Evolutionary conservation across 2,888 invertebrate genomes (phyloP).

Genomic region (Acanthopleura granulata): DNA sequence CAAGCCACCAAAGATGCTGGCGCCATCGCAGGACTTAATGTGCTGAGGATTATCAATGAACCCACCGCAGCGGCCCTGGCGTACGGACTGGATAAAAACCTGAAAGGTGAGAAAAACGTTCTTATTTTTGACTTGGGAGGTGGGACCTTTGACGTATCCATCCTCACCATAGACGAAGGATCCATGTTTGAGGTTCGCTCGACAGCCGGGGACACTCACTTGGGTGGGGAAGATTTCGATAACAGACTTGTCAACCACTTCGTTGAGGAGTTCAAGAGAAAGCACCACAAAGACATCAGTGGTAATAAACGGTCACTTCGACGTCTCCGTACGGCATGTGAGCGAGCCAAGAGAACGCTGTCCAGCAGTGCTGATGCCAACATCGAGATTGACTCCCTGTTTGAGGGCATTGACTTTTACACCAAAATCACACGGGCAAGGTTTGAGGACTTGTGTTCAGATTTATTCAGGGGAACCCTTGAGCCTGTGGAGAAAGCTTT

Average conservation of each 20-base stretch:
- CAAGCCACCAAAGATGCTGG: conserved; percentile 76
- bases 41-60: conserved; percentile 77
- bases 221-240: conserved; percentile 82
- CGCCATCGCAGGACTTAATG: conserved; percentile 70
- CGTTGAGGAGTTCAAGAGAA: conserved; percentile 84
- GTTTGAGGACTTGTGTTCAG: conserved; percentile 95
- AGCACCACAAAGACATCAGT: conserved; percentile 76
- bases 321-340: conserved; percentile 89
- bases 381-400: conserved; percentile 94
- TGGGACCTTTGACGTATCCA: conserved; percentile 74
- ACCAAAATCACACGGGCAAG: conserved; percentile 93
- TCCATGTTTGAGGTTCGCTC: conserved; percentile 85
- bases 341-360: conserved; percentile 75
- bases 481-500: conserved; percentile 96
- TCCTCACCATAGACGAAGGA: conserved; percentile 72
- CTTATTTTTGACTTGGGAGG: conserved; percentile 79
- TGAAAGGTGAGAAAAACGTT: conserved; percentile 71
- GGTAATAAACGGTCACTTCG: conserved; percentile 83
- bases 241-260: conserved; percentile 87
- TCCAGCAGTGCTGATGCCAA: conserved; percentile 71
- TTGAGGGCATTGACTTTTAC: conserved; percentile 95
- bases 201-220: conserved; percentile 87
- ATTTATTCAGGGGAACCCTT: conserved; percentile 93
- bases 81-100: conserved; percentile 72
- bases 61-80: conserved; percentile 71